Base-by-base conservation (phyloP, 2,888 invertebrate species). In the Acronicta alni region DNA sequence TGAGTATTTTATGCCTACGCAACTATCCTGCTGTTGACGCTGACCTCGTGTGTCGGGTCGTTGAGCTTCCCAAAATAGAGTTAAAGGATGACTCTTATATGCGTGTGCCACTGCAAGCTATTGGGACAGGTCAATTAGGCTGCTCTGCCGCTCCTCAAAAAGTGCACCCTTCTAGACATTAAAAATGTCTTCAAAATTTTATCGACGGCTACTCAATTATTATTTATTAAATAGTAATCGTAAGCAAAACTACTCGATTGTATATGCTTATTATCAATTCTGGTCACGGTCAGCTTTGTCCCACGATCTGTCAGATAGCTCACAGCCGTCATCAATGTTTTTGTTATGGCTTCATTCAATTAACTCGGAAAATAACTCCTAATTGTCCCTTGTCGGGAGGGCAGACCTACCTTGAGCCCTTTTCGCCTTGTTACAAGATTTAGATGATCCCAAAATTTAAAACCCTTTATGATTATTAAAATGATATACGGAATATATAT, bases 261-360 rank as follows among this genome's bases (percentile, higher is more conserved):
- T 39, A 20, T 23, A 12, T 43, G 8, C n/a, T 61, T 18, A 42
- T 56, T 30, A 53, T 30, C 0, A 44, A 67, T 56, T 53, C 56
- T 45, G 38, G 45, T 52, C 55, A 49, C 52, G 48, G 12, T 9
- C 15, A 10, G 14, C 23, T 32, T 52, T 42, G 67, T 61, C 42
- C 60, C 61, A 61, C 52, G 61, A 14, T 35, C 32, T 39, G 67
- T 61, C 67, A 53, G 41, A 18, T 23, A 44, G 32, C 44, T 56
- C 26, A 16, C 49, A 17, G 35, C 9, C 14, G 26, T 2, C 18
- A 32, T 49, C 41, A 41, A 15, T 67, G 45, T 61, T 64, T n/a
- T 67, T 67, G 52, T 61, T 45, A 14, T 38, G 38, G 23, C 23
- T 30, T 42, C 48, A 43, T 45, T 67, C 38, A 67, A 55, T 61